Evolutionary conservation across 2,797 vertebrate genomes (phyloP).

Genomic region (Clarias pachynema): DNA sequence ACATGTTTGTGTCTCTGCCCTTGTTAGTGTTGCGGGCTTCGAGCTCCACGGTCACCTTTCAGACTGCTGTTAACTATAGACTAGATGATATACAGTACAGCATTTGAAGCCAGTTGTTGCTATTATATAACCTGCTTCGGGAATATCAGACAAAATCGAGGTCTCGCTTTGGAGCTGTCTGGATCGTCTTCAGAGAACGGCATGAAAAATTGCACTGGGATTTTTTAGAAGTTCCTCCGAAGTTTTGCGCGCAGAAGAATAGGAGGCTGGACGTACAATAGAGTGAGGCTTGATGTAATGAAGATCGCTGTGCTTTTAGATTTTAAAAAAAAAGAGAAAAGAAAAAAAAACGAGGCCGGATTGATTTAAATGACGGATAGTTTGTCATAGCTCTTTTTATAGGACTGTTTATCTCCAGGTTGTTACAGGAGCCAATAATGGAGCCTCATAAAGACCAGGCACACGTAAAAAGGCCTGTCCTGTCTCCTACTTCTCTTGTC

Average conservation of each 20-base stretch:
- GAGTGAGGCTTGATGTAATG: neutral
- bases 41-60: neutral
- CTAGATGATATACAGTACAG: neutral
- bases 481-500: constrained; percentile 41
- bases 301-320: constrained; percentile 14
- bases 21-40: constrained; percentile 32
- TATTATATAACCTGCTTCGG: constrained; percentile 9
- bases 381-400: constrained; percentile 31
- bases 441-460: constrained; percentile 20
- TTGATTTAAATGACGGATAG: constrained; percentile 24
- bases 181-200: neutral
- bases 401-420: constrained; percentile 20
- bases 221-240: neutral
- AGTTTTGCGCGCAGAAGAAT: neutral
- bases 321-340: neutral
- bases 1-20: constrained; percentile 22
- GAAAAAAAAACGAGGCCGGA: neutral
- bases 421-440: constrained; percentile 25
- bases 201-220: neutral
- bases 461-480: constrained; percentile 25
- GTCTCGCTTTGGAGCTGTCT: constrained; percentile 8
- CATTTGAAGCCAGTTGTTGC: neutral
- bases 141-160: neutral
- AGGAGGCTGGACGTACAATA: neutral
- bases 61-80: neutral